These are phyloP conservation scores for Myrmecophaga tridactyla DNA, from an alignment of 2,113 vertebrate species.

Conservation along the genomic window DNA sequence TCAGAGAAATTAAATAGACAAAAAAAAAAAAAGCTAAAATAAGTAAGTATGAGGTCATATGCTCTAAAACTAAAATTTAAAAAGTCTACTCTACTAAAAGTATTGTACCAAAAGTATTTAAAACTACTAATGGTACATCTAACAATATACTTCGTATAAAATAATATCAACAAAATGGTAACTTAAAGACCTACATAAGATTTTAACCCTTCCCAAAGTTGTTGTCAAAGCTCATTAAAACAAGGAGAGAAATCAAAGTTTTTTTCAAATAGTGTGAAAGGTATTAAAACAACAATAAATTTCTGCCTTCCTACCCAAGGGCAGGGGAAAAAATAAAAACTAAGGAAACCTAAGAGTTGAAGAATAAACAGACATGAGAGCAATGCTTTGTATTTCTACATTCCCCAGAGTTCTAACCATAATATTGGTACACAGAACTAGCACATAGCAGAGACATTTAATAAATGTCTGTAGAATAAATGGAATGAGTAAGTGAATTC, in stretches of 20 bases:
- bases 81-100: not conserved
- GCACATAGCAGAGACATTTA: not conserved
- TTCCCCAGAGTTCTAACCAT: not conserved
- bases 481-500: not conserved
- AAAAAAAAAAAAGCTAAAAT: not conserved
- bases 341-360: not conserved
- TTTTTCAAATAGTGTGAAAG: constrained; percentile 42
- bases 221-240: not conserved
- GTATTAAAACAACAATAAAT: not conserved
- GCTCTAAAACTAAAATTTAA: not conserved
- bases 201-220: not conserved
- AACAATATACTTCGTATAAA: not conserved
- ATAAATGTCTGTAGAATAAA: not conserved
- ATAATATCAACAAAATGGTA: constrained; percentile 22
- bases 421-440: not conserved
- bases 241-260: not conserved
- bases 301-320: not conserved
- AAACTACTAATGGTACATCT: not conserved
- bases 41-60: not conserved
- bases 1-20: not conserved
- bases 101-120: constrained; percentile 33
- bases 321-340: not conserved
- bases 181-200: not conserved
- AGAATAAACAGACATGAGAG: not conserved
- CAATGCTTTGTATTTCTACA: not conserved